A percentile compares a stretch with the other conserved stretches of the same genome.
Evolutionary conservation across 2,888 invertebrate genomes (phyloP).

Genomic region (Buathra laborator): DNA sequence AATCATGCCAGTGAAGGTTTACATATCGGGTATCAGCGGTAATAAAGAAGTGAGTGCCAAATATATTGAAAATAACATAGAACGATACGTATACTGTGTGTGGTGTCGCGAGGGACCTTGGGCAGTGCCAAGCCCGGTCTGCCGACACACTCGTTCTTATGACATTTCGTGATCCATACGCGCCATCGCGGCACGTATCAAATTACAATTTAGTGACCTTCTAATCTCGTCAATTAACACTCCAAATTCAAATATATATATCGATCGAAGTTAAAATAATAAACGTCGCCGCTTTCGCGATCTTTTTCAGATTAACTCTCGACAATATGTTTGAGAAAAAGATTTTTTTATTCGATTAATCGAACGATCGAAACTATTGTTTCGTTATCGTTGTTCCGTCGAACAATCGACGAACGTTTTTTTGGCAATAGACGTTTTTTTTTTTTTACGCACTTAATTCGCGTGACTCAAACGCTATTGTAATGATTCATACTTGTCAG

Average conservation of each 20-base stretch:
- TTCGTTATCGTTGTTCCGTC: background rate
- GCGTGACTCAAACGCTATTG: conserved; percentile 7
- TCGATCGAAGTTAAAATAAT: conserved; percentile 36
- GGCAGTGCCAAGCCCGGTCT: conserved; percentile 62
- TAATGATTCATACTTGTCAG: conserved; percentile 16
- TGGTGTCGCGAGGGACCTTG: conserved; percentile 55
- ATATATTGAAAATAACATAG: conserved; percentile 37
- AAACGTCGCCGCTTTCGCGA: background rate
- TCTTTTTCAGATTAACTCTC: background rate
- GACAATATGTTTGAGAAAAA: conserved; percentile 61
- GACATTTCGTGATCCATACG: conserved; percentile 73
- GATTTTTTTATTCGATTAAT: conserved; percentile 50
- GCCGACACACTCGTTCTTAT: conserved; percentile 66
- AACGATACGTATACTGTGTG: conserved; percentile 36
- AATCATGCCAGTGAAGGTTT: conserved; percentile 95
- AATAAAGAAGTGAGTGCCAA: conserved; percentile 93
- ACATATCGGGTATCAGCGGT: conserved; percentile 96
- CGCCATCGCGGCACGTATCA: conserved; percentile 74
- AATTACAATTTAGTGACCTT: conserved; percentile 74
- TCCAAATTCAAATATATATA: conserved; percentile 22
- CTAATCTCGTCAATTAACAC: conserved; percentile 49
- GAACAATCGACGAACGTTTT: background rate
- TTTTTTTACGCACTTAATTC: background rate
- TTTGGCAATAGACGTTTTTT: background rate
- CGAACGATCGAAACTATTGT: background rate